phyloP scores from a whole-genome alignment of 2,113 vertebrate species.

The Tragelaphus imberbis region DNA sequence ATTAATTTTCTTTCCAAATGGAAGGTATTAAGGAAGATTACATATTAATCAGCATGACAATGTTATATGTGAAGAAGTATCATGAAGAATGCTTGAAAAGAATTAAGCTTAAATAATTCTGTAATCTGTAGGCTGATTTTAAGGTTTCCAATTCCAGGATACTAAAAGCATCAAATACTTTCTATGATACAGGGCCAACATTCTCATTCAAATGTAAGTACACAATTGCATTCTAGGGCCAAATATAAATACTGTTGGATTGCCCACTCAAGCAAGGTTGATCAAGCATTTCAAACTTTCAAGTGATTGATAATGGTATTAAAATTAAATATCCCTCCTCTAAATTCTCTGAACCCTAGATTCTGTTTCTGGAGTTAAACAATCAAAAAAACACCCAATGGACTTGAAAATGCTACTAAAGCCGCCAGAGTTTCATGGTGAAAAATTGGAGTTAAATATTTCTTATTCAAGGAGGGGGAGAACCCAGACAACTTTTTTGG shows the following conservation, averaged over 20 bases:
- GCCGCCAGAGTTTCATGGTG: neutral
- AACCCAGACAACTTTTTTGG: constrained; percentile 49
- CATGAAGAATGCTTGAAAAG: constrained; percentile 15
- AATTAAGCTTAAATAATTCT: constrained; percentile 46
- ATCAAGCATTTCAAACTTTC: constrained; percentile 25
- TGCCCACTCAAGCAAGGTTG: neutral
- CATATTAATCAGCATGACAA: constrained; percentile 34
- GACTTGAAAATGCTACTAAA: constrained; percentile 36
- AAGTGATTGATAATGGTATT: neutral
- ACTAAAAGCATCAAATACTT: constrained; percentile 17
- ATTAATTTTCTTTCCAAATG: constrained; percentile 38
- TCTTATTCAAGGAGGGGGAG: constrained; percentile 43
- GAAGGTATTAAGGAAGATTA: constrained; percentile 29
- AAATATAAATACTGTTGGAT: constrained; percentile 20
- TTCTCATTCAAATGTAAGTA: neutral
- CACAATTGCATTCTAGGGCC: neutral
- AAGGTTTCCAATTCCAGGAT: constrained; percentile 1
- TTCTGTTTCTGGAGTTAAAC: constrained; percentile 32
- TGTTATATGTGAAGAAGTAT: neutral
- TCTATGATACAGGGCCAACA: neutral
- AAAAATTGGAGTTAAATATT: constrained; percentile 6
- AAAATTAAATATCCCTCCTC: neutral
- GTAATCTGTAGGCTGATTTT: constrained; percentile 25
- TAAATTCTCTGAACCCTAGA: constrained; percentile 29
- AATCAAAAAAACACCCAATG: constrained; percentile 18